Base-by-base conservation (phyloP, 2,888 invertebrate species). In the Pachycephus smyrnensis region DNA sequence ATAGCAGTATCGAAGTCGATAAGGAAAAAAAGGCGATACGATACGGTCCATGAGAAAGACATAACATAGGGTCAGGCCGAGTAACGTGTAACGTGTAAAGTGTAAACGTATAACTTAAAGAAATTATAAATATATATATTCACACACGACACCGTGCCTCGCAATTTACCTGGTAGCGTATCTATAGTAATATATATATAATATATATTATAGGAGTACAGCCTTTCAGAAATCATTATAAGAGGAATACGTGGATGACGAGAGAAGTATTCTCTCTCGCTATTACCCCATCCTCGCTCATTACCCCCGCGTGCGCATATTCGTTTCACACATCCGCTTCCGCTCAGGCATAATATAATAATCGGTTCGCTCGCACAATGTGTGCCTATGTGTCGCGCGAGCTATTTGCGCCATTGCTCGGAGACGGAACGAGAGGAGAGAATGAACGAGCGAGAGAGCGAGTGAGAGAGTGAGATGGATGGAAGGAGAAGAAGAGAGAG, bases 261-360 rank as follows among this genome's bases (percentile, higher is more conserved):
- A 80, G 82, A 77, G 82, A 82, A 77, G 75, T 76, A 76, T 75
- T 75, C 74, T 74, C 35, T 32, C 75, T 15, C 75, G 68, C 78
- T 80, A 9, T 55, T 55, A 55, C 84, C 81, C 85, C 75, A 79
- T 82, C 83, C 79, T 75, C 82, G 81, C 87, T 87, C 86, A 87
- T 89, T 89, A 89, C 86, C 86, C 86, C 79, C 80, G 81, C 79
- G 81, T 84, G 81, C 81, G 81, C 82, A 83, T 83, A 85, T 88
- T 88, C 86, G 87, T 87, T 90, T 91, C 91, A 90, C 91, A 89
- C 91, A 91, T 91, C 91, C 91, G 91, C 83, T 91, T 91, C 91
- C 91, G 91, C 89, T 85, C 84, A 82, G 82, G 82, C 77, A 85
- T 86, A 88, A 89, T 86, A 88, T 87, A 90, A 90, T 89, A 90